phyloP scores from a whole-genome alignment of 2,113 vertebrate species.

The Atrichornis clamosus region DNA sequence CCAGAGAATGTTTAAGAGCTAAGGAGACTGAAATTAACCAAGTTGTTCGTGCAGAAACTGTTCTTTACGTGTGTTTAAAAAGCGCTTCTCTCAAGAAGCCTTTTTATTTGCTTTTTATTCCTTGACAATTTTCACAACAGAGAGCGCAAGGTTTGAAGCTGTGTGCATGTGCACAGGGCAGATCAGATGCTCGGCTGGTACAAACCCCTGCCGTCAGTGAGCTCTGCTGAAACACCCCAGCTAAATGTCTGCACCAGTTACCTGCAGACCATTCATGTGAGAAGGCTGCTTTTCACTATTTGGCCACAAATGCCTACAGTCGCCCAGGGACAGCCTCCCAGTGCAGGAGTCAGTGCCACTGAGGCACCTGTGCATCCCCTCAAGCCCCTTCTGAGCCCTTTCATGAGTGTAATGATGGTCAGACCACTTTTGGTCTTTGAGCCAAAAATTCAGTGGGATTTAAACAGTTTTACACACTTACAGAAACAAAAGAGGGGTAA shows the following conservation, averaged over 20 bases:
- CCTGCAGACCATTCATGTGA: background rate
- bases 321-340: background rate
- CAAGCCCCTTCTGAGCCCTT: background rate
- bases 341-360: background rate
- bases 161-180: background rate
- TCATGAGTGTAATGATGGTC: fast-evolving
- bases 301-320: background rate
- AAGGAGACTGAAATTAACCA: background rate
- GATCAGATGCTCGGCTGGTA: background rate
- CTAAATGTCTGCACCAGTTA: background rate
- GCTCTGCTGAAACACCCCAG: background rate
- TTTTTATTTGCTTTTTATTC: background rate
- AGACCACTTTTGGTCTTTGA: fast-evolving
- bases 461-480: background rate
- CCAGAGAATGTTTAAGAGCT: background rate
- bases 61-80: background rate
- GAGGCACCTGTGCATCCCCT: background rate
- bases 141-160: background rate
- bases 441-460: background rate
- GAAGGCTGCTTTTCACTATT: background rate
- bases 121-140: background rate
- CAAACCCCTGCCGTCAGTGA: background rate
- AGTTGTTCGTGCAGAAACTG: background rate
- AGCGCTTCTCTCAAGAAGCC: background rate
- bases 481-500: background rate